phyloP scores from a whole-genome alignment of 2,797 vertebrate genomes.

The Pagetopsis macropterus region DNA sequence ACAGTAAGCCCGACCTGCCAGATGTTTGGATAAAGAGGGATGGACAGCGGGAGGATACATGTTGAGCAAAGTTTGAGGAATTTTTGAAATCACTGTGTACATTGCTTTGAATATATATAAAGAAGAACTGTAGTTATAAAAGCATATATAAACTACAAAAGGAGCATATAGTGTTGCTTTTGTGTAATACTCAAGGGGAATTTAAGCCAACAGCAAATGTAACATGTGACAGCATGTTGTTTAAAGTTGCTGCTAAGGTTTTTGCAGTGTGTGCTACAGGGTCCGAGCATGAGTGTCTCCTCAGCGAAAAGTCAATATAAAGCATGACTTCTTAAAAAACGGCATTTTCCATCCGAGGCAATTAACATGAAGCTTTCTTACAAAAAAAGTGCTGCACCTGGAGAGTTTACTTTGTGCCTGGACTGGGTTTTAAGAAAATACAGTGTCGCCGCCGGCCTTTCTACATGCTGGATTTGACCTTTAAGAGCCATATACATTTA shows the following conservation, averaged over 20 bases:
- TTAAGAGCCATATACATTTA: conserved; percentile 51
- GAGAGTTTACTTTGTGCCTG: conserved; percentile 65
- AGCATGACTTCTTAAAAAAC: conserved; percentile 39
- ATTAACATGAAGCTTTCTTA: conserved; percentile 6
- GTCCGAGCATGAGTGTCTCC: conserved; percentile 43
- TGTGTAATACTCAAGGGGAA: conserved; percentile 47
- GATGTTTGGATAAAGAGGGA: conserved; percentile 96
- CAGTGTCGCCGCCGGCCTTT: conserved; percentile 20
- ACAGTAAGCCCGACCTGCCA: conserved; percentile 95
- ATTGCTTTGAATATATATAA: conserved; percentile 23
- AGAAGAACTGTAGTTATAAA: conserved; percentile 2
- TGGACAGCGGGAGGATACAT: conserved; percentile 76
- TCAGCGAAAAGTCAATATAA: conserved; percentile 43
- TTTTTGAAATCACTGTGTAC: conserved; percentile 56
- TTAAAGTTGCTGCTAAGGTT: conserved; percentile 39
- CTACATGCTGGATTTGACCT: conserved; percentile 30
- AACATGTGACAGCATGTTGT: conserved; percentile 58
- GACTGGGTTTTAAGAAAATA: conserved; percentile 24
- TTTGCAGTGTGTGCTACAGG: conserved; percentile 28
- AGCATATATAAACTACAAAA: conserved; percentile 21
- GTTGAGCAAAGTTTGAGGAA: conserved; percentile 60
- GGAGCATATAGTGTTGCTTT: conserved; percentile 31
- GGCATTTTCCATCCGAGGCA: conserved; percentile 12
- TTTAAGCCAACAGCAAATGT: conserved; percentile 58
- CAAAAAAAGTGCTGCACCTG: conserved; percentile 22